Evolutionary conservation across 2,797 vertebrate species (phyloP).

Genomic region (Neosilurus hyrtlii): DNA sequence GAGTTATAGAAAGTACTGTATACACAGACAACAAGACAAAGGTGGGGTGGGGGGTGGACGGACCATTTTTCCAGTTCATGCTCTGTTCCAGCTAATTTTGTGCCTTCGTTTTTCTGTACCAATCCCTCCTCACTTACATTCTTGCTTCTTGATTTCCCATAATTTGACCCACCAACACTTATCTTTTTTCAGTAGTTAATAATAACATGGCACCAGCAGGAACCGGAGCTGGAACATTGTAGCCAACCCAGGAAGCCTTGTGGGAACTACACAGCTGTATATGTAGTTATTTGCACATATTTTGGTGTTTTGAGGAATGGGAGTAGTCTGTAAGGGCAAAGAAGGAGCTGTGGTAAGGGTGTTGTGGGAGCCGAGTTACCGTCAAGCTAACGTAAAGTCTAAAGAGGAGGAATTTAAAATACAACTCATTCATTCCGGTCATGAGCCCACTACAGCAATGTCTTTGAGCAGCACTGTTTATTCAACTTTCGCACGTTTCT

Average conservation of each 20-base stretch:
- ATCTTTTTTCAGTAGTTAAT: conserved; percentile 4
- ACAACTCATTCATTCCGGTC: not conserved
- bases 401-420: not conserved
- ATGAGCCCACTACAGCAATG: not conserved
- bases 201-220: not conserved
- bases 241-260: not conserved
- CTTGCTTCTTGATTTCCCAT: not conserved
- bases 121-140: not conserved
- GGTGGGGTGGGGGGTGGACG: no score
- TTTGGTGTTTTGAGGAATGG: not conserved
- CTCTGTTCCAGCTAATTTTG: not conserved
- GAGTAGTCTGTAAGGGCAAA: not conserved
- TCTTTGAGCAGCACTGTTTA: not conserved
- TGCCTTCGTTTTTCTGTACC: not conserved
- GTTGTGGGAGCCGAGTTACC: not conserved
- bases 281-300: not conserved
- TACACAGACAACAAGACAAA: no score
- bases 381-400: not conserved
- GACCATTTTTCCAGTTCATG: not conserved
- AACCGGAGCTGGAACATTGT: no score
- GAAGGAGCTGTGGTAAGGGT: not conserved
- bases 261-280: not conserved
- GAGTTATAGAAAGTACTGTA: not conserved
- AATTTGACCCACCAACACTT: not conserved
- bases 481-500: not conserved